Conservation (phyloP, 2,113 vertebrate genomes). For the Thamnophis sirtalis region DNA sequence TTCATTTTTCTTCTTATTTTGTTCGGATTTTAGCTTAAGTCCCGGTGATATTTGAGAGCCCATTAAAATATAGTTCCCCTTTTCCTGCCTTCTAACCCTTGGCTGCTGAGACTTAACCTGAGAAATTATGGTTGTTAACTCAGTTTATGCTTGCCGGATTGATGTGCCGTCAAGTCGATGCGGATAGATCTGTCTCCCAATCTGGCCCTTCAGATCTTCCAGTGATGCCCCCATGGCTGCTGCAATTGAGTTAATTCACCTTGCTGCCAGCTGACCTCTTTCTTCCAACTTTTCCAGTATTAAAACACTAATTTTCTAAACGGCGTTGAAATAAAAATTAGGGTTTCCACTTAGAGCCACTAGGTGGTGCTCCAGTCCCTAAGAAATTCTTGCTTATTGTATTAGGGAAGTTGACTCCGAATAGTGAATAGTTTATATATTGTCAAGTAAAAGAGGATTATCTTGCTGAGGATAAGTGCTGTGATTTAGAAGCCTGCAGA, state of each 20-base stretch:
- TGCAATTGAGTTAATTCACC: neutral
- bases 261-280: neutral
- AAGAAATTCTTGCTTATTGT: too few relatives aligned
- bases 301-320: neutral
- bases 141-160: neutral
- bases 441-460: neutral
- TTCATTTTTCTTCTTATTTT: neutral
- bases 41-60: neutral
- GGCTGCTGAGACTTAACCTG: neutral
- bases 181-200: neutral
- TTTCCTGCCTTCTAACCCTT: neutral
- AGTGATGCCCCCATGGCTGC: neutral
- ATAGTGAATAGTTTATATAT: neutral
- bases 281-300: neutral
- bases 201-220: neutral
- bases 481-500: neutral
- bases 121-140: neutral
- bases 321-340: neutral
- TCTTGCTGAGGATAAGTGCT: neutral
- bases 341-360: slow-evolving; percentile 31
- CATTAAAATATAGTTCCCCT: neutral
- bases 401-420: neutral
- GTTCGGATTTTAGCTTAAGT: neutral
- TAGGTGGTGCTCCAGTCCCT: slow-evolving; percentile 58
- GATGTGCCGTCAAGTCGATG: neutral